Evolutionary conservation across 2,888 invertebrate species (phyloP).

Genomic region (Pogonocherus hispidulus): DNA sequence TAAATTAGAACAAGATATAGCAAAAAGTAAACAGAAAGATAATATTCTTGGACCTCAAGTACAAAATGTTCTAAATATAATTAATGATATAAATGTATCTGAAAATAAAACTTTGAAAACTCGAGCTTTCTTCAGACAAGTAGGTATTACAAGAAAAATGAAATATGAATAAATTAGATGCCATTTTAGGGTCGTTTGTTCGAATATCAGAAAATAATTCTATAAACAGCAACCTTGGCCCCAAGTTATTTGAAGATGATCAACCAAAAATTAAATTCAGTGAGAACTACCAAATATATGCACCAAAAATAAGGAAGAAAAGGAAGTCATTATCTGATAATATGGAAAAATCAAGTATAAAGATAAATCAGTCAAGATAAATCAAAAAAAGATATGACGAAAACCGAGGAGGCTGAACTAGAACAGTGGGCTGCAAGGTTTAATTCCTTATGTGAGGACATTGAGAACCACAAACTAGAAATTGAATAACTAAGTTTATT

Average conservation of each 20-base stretch:
- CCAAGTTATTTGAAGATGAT: background rate
- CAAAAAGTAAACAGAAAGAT: background rate
- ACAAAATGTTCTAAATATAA: background rate
- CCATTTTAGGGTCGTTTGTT: background rate
- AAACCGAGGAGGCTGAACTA: slow-evolving; percentile 66
- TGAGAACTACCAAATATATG: background rate
- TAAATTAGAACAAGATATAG: background rate
- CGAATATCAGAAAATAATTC: background rate
- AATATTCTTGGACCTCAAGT: background rate
- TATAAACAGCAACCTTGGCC: background rate
- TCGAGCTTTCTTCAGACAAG: background rate
- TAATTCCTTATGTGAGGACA: slow-evolving; percentile 74
- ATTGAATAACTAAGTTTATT: slow-evolving; percentile 67
- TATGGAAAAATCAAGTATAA: background rate
- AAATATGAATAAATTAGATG: background rate
- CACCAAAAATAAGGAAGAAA: background rate
- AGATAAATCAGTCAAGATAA: background rate
- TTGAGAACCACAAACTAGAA: slow-evolving; percentile 70
- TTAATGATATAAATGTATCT: background rate
- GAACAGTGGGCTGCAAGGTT: slow-evolving; percentile 73
- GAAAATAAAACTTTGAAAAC: background rate
- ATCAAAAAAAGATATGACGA: background rate
- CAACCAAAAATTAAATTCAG: background rate
- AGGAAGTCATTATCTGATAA: background rate
- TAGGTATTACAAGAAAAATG: background rate